A percentile compares a stretch with the other conserved stretches of the same genome.
These are phyloP conservation scores for Scaptomyza graminum DNA, from an alignment of 1,140 invertebrate species.

Conservation along the genomic window DNA sequence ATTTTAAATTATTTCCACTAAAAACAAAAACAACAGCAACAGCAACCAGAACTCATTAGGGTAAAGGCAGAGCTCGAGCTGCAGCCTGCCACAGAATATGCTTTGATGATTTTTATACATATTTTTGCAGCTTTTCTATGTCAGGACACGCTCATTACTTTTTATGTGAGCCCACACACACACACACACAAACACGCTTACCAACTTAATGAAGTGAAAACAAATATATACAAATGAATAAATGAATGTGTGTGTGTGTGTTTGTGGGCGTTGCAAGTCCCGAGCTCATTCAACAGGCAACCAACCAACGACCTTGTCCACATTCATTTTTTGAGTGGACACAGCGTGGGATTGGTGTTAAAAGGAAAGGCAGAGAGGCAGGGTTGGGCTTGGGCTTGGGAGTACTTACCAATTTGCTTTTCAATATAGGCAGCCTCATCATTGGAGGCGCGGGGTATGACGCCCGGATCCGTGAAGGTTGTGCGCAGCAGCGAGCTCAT, in stretches of 20 bases:
- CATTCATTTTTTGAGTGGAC: constrained; percentile 58
- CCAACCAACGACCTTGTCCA: constrained; percentile 65
- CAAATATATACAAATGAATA: constrained; percentile 58
- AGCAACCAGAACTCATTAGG: constrained; percentile 71
- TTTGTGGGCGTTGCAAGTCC: constrained; percentile 19
- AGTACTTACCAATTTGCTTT: constrained; percentile 89
- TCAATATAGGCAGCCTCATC: constrained; percentile 97
- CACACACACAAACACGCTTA: constrained; percentile 22
- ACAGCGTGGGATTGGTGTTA: not conserved
- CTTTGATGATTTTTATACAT: constrained; percentile 71
- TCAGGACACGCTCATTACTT: constrained; percentile 77
- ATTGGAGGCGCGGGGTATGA: constrained; percentile 94
- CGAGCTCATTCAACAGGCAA: constrained; percentile 68
- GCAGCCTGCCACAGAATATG: constrained; percentile 34
- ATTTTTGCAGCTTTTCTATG: constrained; percentile 62
- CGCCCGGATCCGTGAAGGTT: constrained; percentile 97
- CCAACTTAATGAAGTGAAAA: constrained; percentile 78
- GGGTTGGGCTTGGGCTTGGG: not conserved
- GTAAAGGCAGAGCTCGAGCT: constrained; percentile 49
- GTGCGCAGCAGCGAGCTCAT: constrained; percentile 95
- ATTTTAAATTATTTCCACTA: constrained; percentile 73
- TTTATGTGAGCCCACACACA: constrained; percentile 55
- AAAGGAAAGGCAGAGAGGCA: no score
- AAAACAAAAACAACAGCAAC: constrained; percentile 39
- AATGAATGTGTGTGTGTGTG: constrained; percentile 29